phyloP scores from a whole-genome alignment of 2,888 invertebrate genomes.

The Neoaliturus tenellus region DNA sequence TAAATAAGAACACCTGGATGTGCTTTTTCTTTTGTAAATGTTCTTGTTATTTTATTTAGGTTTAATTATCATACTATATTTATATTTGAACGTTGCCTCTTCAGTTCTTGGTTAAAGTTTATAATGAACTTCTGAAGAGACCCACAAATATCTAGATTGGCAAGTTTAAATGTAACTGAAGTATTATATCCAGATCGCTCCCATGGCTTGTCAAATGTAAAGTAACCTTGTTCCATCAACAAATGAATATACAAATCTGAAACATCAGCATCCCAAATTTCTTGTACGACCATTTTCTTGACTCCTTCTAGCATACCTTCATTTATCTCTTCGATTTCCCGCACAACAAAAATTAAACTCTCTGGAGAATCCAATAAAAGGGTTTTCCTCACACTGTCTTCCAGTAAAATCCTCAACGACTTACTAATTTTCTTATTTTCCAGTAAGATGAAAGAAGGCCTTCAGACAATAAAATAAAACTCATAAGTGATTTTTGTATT shows the following conservation, averaged over 20 bases:
- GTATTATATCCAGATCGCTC: constrained; percentile 2
- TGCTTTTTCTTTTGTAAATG: no score
- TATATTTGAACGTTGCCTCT: background rate
- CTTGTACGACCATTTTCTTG: background rate
- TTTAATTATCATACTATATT: no score
- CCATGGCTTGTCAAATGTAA: constrained; percentile 6
- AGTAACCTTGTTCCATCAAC: constrained; percentile 23
- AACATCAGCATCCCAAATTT: background rate
- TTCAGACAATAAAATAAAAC: background rate
- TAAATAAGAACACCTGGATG: no score
- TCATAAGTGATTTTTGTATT: constrained; percentile 4
- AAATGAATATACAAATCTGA: constrained; percentile 20
- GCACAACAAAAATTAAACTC: constrained; percentile 6
- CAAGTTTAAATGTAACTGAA: background rate
- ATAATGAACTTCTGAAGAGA: background rate
- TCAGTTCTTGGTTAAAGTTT: background rate
- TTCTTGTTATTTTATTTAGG: no score
- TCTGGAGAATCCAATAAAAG: background rate
- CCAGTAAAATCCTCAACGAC: background rate
- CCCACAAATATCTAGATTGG: constrained; percentile 12
- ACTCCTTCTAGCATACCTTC: background rate
- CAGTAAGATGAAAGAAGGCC: background rate
- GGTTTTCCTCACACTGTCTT: background rate
- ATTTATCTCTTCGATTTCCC: background rate
- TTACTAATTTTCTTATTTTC: background rate